A percentile compares a stretch with the other conserved stretches of the same genome.
phyloP scores from a whole-genome alignment of 2,113 vertebrate genomes.

The Alouatta palliata region DNA sequence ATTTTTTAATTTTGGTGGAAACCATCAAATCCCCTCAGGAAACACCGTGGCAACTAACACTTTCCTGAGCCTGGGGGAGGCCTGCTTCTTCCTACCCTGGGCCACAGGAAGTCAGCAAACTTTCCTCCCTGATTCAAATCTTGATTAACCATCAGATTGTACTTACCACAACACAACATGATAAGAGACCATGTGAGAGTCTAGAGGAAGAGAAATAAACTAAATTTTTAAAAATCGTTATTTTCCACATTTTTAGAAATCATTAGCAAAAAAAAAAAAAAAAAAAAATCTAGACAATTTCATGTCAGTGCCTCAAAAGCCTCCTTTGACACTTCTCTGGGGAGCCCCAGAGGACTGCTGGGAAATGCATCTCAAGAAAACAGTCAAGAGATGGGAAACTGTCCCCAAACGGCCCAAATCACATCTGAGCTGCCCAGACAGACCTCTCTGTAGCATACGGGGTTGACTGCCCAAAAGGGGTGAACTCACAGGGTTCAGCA shows the following conservation, averaged over 20 bases:
- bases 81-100: background rate
- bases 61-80: background rate
- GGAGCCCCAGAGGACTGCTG: background rate
- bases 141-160: background rate
- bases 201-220: background rate
- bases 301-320: background rate
- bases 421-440: background rate
- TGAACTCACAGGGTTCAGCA: background rate
- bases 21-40: background rate
- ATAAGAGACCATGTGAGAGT: background rate
- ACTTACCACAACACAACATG: background rate
- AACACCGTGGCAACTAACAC: background rate
- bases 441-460: background rate
- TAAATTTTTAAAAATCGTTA: background rate
- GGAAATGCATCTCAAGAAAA: background rate
- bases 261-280: background rate
- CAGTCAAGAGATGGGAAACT: background rate
- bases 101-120: background rate
- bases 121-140: background rate
- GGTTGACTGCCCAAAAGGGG: background rate
- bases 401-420: background rate
- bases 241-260: background rate
- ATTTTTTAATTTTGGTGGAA: background rate
- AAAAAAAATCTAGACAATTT: background rate
- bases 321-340: background rate